Evolutionary conservation across 2,888 invertebrate species (phyloP).

Genomic region (Hymenopus coronatus): DNA sequence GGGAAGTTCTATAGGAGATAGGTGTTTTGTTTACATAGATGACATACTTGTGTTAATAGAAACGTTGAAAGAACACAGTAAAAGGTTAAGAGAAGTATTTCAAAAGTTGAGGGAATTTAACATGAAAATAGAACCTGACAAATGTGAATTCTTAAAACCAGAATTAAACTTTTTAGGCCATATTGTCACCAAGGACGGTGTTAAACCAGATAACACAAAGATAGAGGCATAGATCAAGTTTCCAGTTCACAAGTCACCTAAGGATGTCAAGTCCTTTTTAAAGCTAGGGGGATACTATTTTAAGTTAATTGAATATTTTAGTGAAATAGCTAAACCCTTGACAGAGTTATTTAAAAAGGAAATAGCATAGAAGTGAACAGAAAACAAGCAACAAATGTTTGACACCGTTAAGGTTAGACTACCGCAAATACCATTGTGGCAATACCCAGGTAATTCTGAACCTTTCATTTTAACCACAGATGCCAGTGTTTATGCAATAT

Average conservation of each 20-base stretch:
- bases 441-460: neutral
- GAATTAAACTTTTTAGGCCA: no score
- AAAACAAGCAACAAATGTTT: neutral
- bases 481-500: neutral
- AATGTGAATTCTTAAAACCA: no score
- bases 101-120: no score
- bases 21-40: no score
- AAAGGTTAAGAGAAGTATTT: no score
- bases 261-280: constrained; percentile 13
- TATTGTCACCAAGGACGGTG: constrained; percentile 1
- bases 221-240: neutral
- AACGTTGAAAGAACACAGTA: no score
- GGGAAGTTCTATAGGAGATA: no score
- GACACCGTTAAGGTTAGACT: neutral
- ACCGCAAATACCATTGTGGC: neutral
- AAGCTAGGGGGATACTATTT: neutral
- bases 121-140: no score
- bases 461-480: neutral
- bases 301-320: constrained; percentile 3
- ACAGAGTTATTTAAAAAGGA: constrained; percentile 4
- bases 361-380: neutral
- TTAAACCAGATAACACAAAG: constrained; percentile 12
- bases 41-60: no score
- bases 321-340: neutral
- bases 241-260: neutral